Percentiles rank a stretch among this genome's conserved stretches.
Evolutionary conservation across 2,888 invertebrate species (phyloP).

Genomic region (Nudaria mundana): DNA sequence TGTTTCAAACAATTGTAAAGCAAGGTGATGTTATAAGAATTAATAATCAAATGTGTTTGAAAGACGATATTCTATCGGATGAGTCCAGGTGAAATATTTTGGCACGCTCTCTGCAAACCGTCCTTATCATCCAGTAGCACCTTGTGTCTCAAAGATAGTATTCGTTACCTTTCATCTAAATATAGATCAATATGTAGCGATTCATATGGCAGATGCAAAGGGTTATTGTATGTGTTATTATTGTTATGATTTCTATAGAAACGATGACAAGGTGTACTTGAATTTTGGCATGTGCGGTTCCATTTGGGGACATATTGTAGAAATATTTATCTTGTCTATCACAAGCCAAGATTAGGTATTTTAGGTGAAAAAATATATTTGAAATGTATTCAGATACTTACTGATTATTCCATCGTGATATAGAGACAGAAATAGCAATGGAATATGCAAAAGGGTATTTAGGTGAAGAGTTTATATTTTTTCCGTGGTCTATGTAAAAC

Average conservation of each 20-base stretch:
- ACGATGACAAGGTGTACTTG: slow-evolving; percentile 56
- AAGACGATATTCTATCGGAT: slow-evolving; percentile 50
- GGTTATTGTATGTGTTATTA: slow-evolving; percentile 63
- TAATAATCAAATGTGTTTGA: slow-evolving; percentile 51
- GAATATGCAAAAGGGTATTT: no score
- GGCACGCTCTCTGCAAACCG: slow-evolving; percentile 68
- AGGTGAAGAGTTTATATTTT: no score
- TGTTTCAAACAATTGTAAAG: slow-evolving; percentile 67
- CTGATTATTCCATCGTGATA: no score
- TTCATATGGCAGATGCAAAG: slow-evolving; percentile 63
- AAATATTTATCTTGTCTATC: slow-evolving; percentile 14
- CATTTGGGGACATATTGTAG: slow-evolving; percentile 22
- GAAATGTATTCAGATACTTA: no score
- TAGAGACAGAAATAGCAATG: no score
- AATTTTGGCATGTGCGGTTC: slow-evolving; percentile 52
- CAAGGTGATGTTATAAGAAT: slow-evolving; percentile 60
- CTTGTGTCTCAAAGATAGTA: slow-evolving; percentile 48
- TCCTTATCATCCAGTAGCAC: slow-evolving; percentile 37
- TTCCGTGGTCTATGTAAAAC: no score
- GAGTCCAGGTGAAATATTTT: slow-evolving; percentile 59
- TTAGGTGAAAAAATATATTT: background rate
- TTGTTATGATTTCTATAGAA: slow-evolving; percentile 61
- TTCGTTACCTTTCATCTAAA: slow-evolving; percentile 33
- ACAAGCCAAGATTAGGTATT: slow-evolving; percentile 4
- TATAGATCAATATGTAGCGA: slow-evolving; percentile 35